Evolutionary conservation across 2,113 vertebrate species (phyloP).

Genomic region (Malurus cyaneus): DNA sequence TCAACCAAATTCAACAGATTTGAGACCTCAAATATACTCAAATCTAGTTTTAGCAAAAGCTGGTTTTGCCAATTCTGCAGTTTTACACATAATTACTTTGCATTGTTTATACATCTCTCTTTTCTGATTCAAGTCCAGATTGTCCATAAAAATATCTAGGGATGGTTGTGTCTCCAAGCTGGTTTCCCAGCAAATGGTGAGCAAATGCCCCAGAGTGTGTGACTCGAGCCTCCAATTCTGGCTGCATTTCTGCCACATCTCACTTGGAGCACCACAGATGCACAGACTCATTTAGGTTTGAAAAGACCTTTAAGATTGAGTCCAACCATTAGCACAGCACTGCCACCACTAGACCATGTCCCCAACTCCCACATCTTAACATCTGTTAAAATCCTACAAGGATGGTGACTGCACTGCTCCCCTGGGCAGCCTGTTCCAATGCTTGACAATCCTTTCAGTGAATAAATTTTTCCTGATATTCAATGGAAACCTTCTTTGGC

Average conservation of each 20-base stretch:
- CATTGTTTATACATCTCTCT: neutral
- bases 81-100: neutral
- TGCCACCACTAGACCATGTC: neutral
- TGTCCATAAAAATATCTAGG: neutral
- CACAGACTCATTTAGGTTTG: neutral
- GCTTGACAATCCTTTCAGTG: neutral
- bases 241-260: neutral
- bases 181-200: neutral
- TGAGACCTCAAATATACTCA: neutral
- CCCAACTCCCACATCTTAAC: neutral
- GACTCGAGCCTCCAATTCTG: neutral
- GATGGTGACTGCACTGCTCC: neutral
- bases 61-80: neutral
- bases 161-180: neutral
- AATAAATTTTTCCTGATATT: neutral
- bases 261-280: neutral
- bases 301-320: neutral
- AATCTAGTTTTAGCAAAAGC: neutral
- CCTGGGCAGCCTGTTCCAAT: neutral
- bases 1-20: neutral
- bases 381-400: neutral
- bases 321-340: neutral
- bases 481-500: neutral
- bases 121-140: neutral
- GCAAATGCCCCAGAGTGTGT: neutral